phyloP scores from a whole-genome alignment of 2,888 invertebrate species.

The Phasia obesa region DNA sequence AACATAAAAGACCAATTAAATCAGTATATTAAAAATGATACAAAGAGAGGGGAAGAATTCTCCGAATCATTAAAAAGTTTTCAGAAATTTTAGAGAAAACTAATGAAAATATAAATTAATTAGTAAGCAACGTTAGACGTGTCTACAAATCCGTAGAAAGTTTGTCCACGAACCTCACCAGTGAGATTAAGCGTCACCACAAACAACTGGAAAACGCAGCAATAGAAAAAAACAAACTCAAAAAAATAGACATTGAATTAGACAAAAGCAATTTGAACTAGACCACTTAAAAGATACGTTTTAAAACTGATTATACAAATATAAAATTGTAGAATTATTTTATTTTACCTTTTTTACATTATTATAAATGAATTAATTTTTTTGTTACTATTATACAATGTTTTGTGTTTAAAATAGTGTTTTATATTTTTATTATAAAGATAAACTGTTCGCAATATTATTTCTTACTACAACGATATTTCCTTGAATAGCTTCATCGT shows the following conservation, averaged over 20 bases:
- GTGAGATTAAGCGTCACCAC: no score
- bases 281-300: background rate
- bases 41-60: constrained; percentile 19
- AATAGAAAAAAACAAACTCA: constrained; percentile 27
- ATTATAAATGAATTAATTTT: constrained; percentile 19
- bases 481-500: no score
- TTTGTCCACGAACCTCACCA: no score
- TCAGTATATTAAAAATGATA: constrained; percentile 1
- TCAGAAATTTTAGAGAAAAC: constrained; percentile 22
- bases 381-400: constrained; percentile 31
- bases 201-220: constrained; percentile 18
- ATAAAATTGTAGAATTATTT: constrained; percentile 25
- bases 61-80: constrained; percentile 34
- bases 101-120: constrained; percentile 24
- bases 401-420: constrained; percentile 26
- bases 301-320: constrained; percentile 10
- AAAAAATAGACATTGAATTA: constrained; percentile 24
- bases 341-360: constrained; percentile 24
- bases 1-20: constrained; percentile 11
- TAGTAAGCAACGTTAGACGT: constrained; percentile 25
- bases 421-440: constrained; percentile 25
- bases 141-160: background rate
- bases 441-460: constrained; percentile 13
- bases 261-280: constrained; percentile 21
- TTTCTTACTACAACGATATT: background rate